phyloP scores from a whole-genome alignment of 2,888 invertebrate species.

The Thecocarcelia acutangulata region DNA sequence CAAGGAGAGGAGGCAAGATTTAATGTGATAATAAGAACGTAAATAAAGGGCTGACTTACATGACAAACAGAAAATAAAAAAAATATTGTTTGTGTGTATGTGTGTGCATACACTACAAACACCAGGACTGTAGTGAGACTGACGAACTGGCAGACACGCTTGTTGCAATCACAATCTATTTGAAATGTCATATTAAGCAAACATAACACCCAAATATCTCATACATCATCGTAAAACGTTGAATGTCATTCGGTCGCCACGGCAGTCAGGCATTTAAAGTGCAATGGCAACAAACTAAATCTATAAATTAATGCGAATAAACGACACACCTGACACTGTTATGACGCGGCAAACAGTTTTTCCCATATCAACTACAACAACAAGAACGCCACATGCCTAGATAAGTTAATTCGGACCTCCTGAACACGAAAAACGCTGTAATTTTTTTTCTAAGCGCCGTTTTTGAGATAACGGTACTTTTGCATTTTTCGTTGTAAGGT shows the following conservation, averaged over 20 bases:
- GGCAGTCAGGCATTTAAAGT: slow-evolving; percentile 25
- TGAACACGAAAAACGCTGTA: too few relatives aligned
- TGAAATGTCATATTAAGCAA: slow-evolving; percentile 68
- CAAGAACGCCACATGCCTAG: too few relatives aligned
- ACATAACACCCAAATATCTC: slow-evolving; percentile 59
- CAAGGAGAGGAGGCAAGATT: slow-evolving; percentile 35
- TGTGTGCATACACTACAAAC: neutral
- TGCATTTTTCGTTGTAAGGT: too few relatives aligned
- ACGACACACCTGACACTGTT: neutral
- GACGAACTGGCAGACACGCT: slow-evolving; percentile 27
- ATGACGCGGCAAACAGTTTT: neutral
- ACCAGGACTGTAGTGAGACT: neutral
- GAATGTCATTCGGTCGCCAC: slow-evolving; percentile 27
- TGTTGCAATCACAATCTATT: slow-evolving; percentile 60
- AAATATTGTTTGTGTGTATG: too few relatives aligned
- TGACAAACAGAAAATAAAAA: slow-evolving; percentile 10
- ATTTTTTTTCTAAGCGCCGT: too few relatives aligned
- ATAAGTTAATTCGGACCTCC: too few relatives aligned
- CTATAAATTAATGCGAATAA: neutral
- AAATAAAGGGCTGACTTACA: slow-evolving; percentile 64
- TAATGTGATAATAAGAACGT: slow-evolving; percentile 66
- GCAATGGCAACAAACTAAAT: slow-evolving; percentile 19
- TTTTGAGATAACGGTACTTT: too few relatives aligned
- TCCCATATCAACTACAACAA: too few relatives aligned
- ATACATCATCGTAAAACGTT: slow-evolving; percentile 62